Conservation (phyloP, 2,888 invertebrate genomes). For the Arrhopalites spinosus region DNA sequence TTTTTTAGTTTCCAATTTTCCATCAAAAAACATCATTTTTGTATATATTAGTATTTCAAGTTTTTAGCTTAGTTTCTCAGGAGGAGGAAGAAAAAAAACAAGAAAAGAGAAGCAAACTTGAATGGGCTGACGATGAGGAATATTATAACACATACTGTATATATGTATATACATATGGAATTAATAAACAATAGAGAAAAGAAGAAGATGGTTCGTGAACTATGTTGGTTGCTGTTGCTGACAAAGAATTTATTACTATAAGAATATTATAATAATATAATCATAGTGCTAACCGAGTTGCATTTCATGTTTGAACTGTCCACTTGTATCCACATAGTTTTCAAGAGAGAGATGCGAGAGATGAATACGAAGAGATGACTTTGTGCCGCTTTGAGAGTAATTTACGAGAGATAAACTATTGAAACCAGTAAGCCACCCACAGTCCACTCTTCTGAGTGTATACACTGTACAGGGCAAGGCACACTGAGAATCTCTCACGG, state of each 20-base stretch:
- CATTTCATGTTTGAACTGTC: neutral
- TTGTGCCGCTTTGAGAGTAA: neutral
- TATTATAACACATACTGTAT: no score
- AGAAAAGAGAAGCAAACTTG: no score
- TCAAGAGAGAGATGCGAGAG: neutral
- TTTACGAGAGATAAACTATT: neutral
- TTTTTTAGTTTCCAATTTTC: no score
- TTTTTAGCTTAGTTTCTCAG: no score
- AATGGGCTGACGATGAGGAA: no score
- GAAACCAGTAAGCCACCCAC: constrained; percentile 6
- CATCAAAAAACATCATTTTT: no score
- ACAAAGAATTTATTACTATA: constrained; percentile 5
- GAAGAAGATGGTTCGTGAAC: constrained; percentile 1
- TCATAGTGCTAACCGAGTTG: neutral
- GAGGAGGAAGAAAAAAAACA: no score
- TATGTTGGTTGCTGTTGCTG: neutral
- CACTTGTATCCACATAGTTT: neutral
- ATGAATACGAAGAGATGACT: neutral
- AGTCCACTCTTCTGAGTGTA: neutral
- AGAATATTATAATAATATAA: constrained; percentile 6
- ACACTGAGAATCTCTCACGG: neutral
- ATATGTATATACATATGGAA: no score
- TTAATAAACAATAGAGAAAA: neutral
- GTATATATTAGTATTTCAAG: no score
- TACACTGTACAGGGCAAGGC: neutral